phyloP scores from a whole-genome alignment of 1,140 invertebrate genomes.

The Ips nitidus region DNA sequence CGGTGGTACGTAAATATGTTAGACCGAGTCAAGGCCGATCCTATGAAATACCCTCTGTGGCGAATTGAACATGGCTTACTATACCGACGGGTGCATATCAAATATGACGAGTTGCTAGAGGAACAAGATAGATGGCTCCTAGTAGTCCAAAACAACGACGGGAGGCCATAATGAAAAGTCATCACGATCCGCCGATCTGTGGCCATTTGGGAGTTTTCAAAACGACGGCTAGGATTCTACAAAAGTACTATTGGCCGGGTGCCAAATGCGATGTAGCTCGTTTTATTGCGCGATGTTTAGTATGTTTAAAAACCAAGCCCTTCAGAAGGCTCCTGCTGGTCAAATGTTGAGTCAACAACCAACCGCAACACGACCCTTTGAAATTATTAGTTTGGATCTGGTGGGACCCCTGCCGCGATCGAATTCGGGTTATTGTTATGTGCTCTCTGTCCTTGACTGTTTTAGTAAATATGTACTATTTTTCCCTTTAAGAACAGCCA shows the following conservation, averaged over 20 bases:
- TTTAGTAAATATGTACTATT: slow-evolving; percentile 30
- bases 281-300: background rate
- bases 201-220: background rate
- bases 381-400: background rate
- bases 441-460: slow-evolving; percentile 29
- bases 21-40: background rate
- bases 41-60: too few species aligned
- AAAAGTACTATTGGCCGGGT: slow-evolving; percentile 19
- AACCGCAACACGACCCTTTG: slow-evolving; percentile 21
- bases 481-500: slow-evolving; percentile 31
- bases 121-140: too few species aligned
- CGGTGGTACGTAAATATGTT: background rate
- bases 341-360: too few species aligned
- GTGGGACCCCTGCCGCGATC: background rate
- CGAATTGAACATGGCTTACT: too few species aligned
- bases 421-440: background rate
- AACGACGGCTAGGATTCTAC: background rate
- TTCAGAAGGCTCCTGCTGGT: background rate
- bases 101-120: too few species aligned
- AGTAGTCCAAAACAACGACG: background rate
- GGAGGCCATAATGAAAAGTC: too few species aligned
- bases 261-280: slow-evolving; percentile 7
- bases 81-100: too few species aligned
- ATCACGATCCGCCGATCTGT: too few species aligned
- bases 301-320: slow-evolving; percentile 10